phyloP scores from a whole-genome alignment of 2,113 vertebrate genomes.

The Hylia prasina region DNA sequence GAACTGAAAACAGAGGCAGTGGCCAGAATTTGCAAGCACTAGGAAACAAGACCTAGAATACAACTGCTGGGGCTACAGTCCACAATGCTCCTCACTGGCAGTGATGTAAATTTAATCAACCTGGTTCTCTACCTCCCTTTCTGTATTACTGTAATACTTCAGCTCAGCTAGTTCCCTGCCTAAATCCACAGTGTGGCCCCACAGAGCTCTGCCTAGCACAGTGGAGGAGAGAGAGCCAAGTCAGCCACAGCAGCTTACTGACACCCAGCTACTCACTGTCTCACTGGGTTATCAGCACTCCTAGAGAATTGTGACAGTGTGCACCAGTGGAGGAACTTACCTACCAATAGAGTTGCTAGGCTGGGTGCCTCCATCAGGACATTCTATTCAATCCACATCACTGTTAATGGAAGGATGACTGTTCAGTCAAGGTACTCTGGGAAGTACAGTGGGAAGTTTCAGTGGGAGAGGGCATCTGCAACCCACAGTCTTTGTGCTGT shows the following conservation, averaged over 20 bases:
- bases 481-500: accelerated
- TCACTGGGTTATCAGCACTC: neutral
- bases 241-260: neutral
- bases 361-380: neutral
- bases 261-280: neutral
- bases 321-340: neutral
- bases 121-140: neutral
- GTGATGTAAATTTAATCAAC: neutral
- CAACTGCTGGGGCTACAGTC: neutral
- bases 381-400: neutral
- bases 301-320: neutral
- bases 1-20: neutral
- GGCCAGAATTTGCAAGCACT: neutral
- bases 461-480: neutral
- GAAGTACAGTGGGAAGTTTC: neutral
- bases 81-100: neutral
- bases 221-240: accelerated
- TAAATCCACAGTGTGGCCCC: neutral
- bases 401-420: neutral
- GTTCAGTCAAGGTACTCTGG: neutral
- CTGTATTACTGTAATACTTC: neutral
- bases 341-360: neutral
- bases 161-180: neutral
- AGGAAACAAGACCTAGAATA: neutral
- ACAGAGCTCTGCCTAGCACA: neutral